Base-by-base conservation (phyloP, 2,888 invertebrate species). In the Melipona beecheii region DNA sequence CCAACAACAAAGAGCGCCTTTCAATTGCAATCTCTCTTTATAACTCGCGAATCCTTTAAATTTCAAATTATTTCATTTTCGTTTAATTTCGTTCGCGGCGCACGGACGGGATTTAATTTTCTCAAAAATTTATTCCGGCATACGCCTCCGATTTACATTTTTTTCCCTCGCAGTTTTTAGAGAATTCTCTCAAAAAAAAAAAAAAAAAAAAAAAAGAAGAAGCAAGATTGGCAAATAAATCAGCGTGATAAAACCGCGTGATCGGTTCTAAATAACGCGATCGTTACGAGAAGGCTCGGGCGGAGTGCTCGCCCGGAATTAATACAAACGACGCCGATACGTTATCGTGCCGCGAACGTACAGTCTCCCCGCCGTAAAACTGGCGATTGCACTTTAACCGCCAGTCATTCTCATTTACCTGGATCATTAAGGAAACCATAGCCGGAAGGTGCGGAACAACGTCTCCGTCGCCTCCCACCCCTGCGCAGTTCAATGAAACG, bases 311-410 rank as follows among this genome's bases (percentile, higher is more conserved):
- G 36, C 36, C 69, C 84, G 75, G 71, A 84, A 78, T 76, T 79
- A 79, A 75, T 89, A 87, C 82, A 84, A 87, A 89, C 87, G 89
- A 86, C 81, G 84, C 81, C 89, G 89, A 89, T 90, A 89, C 83
- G 90, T 90, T 91, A 92, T 91, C 92, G 87, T 81, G 77, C 70
- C 78, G 75, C 74, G 86, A 87, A 89, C 88, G 90, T 91, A 87
- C 82, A 81, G 84, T 82, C 78, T 81, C 77, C 78, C 82, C 77
- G 66, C 86, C 88, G 86, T 91, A 92, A 92, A 91, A 91, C 89
- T 86, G 78, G 81, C 89, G 88, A 93, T 92, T 84, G 87, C 88
- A 88, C 89, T 91, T 92, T 91, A 92, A 91, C 87, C 89, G 86
- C 87, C 89, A 87, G 90, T 88, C 91, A 89, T 90, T 89, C 88